Base-by-base conservation (phyloP, 2,888 invertebrate species). In the Lepetodrilus schrolli region DNA sequence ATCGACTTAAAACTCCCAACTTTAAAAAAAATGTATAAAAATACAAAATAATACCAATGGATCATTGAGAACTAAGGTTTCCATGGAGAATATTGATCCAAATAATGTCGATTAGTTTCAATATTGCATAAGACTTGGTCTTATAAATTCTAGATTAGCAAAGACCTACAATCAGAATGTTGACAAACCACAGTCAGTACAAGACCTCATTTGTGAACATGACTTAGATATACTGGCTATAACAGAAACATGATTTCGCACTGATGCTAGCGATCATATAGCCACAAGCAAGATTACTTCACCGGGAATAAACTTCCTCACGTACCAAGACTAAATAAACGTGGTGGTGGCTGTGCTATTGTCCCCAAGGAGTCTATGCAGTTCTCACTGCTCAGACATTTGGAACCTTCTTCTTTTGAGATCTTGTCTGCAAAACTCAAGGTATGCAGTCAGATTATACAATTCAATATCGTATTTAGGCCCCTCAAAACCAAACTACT, bases 331-430 rank as follows among this genome's bases (percentile, higher is more conserved):
- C 0, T 8, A 4, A 37, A 37, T 36, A 66, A 38, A 37, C 36
- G 13, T 34, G 66, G 13, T 21, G 66, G 37, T 36, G 66, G 66
- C 36, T 66, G 66, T 66, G 65, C 26, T 30, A 17, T 58, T 58
- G 66, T 66, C 17, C 37, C 17, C 13, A 37, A 36, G 23, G 51
- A 51, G 13, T 13, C 4, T 23, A 21, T 51, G 3, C 21, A 51
- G 10, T 51, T 21, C 26, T 23, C 37, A 36, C 36, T 66, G 4
- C n/a, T n/a, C 23, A 36, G 23, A 36, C 66, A 73, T 66, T 50
- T 48, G 49, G 20, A 10, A 43, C 34, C 49, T 21, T 38, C 47
- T 48, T 70, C 74, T 20, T 48, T 75, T 50, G 74, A 72, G 36
- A 48, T 51, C 20, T 43, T 75, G 36, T 43, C 66, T 38, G 69